Evolutionary conservation across 2,113 vertebrate species (phyloP), one percentile per base, ranked within the genome.

Genomic region (Phoenicopterus ruber): DNA sequence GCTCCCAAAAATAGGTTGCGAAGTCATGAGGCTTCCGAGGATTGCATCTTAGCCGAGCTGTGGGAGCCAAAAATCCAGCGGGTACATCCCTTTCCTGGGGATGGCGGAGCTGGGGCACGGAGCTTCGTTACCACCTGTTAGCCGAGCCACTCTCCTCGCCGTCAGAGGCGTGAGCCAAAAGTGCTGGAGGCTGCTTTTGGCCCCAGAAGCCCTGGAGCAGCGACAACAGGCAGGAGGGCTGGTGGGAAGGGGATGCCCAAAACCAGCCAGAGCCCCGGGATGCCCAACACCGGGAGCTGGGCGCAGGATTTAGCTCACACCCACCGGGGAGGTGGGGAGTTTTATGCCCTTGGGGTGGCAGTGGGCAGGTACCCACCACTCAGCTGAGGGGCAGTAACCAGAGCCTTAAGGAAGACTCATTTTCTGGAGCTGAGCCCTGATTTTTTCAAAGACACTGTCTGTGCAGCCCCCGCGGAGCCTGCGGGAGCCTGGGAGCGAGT

Each of bases 1-100:
- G 16, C 67, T 96, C 88, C 70, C 63, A 80, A 70, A 95, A 96
- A 86, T 89, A 94, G 90, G 52, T 59, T 72, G 73, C 57, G 4
- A 81, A 92, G 77, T 92, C 91, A 91, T 69, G 65, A 94, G 94
- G 83, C 70, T 92, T 83, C 82, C 2, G 0, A 77, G 57, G 87
- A 85, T 87, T 5, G 0, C 36, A 17, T 71, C 57, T 65, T 82
- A 62, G 67, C 4, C 0, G 15, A 81, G 90, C 44, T 52, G 55
- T 34, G 17, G 47, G 88, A 96, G 95, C 92, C 76, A 92, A 79
- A 93, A 94, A 74, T 78, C 72, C 63, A 89, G 40, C 0, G 7
- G 57, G 80, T 4, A 4, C 73, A 74, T 95, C 82, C 52, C 31
- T 1, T 91, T 93, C 57, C 87, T 32, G 87, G 66, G 44, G 73